These are phyloP conservation scores for Channa striata DNA, from an alignment of 2,797 vertebrate genomes.

Conservation along the genomic window DNA sequence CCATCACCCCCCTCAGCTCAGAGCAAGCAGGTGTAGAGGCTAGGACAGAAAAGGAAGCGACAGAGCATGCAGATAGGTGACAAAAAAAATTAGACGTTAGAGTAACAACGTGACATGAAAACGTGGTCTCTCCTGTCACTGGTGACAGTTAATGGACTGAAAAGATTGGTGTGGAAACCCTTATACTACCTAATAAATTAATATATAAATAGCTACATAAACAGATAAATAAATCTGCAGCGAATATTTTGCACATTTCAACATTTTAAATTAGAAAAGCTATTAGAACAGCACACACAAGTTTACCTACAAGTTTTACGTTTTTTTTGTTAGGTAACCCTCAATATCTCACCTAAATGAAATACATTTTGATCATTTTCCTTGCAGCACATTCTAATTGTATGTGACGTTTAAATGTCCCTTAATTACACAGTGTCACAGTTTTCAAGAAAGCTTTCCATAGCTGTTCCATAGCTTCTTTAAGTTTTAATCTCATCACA, in stretches of 20 bases:
- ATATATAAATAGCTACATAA: neutral
- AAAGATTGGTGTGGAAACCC: conserved; percentile 19
- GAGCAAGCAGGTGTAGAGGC: conserved; percentile 47
- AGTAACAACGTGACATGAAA: conserved; percentile 20
- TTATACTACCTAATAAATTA: neutral
- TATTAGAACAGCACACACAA: neutral
- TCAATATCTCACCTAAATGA: neutral
- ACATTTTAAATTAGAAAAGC: neutral
- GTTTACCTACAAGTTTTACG: too few species aligned
- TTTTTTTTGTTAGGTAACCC: neutral
- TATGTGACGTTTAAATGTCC: neutral
- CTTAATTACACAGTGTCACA: neutral
- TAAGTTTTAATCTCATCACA: neutral
- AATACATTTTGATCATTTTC: neutral
- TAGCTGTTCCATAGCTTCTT: neutral
- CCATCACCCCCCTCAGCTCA: conserved; percentile 17
- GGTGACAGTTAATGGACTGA: conserved; percentile 31
- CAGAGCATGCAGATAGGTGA: conserved; percentile 65
- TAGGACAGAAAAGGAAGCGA: conserved; percentile 58
- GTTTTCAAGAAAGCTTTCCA: conserved; percentile 1
- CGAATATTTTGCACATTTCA: neutral
- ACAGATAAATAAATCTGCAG: neutral
- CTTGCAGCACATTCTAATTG: neutral
- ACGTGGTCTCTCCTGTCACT: conserved; percentile 16
- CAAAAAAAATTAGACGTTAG: conserved; percentile 29